Percentiles rank a stretch among this genome's conserved stretches.
phyloP scores from a whole-genome alignment of 2,797 vertebrate species.

The Helostoma temminkii region DNA sequence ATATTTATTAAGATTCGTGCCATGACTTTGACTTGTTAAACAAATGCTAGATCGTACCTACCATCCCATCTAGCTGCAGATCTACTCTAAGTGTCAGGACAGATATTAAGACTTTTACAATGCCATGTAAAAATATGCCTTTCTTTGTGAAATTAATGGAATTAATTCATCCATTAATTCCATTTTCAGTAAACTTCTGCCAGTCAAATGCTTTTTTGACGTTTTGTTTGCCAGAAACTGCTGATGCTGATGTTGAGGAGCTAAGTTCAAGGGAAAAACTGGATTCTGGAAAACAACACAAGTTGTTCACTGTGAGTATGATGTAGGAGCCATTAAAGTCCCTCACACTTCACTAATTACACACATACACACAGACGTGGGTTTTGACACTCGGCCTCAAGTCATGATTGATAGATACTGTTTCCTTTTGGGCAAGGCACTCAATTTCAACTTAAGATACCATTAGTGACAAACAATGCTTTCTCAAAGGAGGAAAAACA shows the following conservation, averaged over 20 bases:
- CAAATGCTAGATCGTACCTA: too few relatives aligned
- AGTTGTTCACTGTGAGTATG: conserved; percentile 29
- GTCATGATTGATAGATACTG: conserved; percentile 81
- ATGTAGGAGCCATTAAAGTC: conserved; percentile 6
- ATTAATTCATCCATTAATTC: too few relatives aligned
- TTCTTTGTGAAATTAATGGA: too few relatives aligned
- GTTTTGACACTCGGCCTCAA: conserved; percentile 65
- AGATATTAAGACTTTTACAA: too few relatives aligned
- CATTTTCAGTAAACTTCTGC: too few relatives aligned
- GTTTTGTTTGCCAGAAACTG: too few relatives aligned
- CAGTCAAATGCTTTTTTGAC: too few relatives aligned
- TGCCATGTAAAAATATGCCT: too few relatives aligned
- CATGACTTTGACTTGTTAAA: too few relatives aligned
- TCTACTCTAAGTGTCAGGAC: too few relatives aligned
- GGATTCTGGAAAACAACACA: conserved; percentile 16
- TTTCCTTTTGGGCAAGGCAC: conserved; percentile 76
- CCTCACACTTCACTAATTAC: conserved; percentile 4
- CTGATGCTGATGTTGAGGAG: conserved; percentile 24
- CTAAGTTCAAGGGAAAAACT: conserved; percentile 36
- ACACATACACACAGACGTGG: conserved; percentile 32
- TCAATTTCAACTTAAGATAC: conserved; percentile 81
- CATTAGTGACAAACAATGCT: conserved; percentile 77
- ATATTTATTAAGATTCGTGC: too few relatives aligned
- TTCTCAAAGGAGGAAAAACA: conserved; percentile 71
- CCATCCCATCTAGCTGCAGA: too few relatives aligned